Conservation (phyloP, 2,888 invertebrate species). For the Drosophila percnosoma region DNA sequence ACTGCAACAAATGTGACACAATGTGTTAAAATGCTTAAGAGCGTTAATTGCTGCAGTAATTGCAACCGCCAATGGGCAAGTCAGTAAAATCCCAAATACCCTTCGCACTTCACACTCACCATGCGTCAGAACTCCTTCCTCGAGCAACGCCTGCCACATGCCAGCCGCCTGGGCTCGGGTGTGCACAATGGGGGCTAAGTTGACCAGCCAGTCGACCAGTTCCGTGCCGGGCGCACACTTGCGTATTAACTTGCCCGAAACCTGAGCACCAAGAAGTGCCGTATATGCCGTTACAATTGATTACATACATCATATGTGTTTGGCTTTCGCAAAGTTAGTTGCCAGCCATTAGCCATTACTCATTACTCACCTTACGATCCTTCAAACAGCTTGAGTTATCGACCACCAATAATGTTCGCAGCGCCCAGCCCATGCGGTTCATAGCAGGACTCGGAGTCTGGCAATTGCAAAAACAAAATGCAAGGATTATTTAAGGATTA, state of each 20-base stretch:
- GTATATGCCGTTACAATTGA: conserved; percentile 9
- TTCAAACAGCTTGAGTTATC: conserved; percentile 88
- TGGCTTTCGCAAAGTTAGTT: conserved; percentile 1
- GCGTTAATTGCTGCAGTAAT: conserved; percentile 35
- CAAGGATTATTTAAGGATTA: not conserved
- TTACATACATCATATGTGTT: not conserved
- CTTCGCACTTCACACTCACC: conserved; percentile 86
- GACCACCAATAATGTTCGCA: conserved; percentile 89
- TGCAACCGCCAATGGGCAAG: conserved; percentile 7
- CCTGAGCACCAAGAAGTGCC: conserved; percentile 66
- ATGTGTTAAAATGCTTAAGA: conserved; percentile 36
- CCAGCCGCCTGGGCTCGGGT: conserved; percentile 90
- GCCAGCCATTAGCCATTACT: not conserved
- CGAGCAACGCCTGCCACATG: conserved; percentile 93
- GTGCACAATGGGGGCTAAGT: conserved; percentile 88
- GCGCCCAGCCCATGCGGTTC: conserved; percentile 89
- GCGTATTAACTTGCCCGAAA: conserved; percentile 87
- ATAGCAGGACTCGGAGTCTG: conserved; percentile 88
- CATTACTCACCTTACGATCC: conserved; percentile 86
- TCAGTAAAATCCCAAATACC: not conserved
- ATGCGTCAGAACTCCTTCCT: conserved; percentile 91
- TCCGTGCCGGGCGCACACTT: conserved; percentile 92
- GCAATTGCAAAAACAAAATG: not conserved
- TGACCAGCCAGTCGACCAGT: conserved; percentile 92
- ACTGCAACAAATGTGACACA: conserved; percentile 85